phyloP scores from a whole-genome alignment of 2,113 vertebrate genomes.

The western clawed frog (Xenopus tropicalis) region UCB_Xtro_10.0 CM004444.2:23602501-23603000 shows the following conservation, averaged over 20 bases:
- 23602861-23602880: constrained; percentile 87
- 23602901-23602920: constrained; percentile 68
- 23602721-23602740: constrained; percentile 70
- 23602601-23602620: too few species aligned
- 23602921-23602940: constrained; percentile 70
- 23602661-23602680: constrained; percentile 56
- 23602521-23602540: too few species aligned
- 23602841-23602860: constrained; percentile 83
- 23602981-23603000: constrained; percentile 69
- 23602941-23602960: constrained; percentile 72
- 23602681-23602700: constrained; percentile 61
- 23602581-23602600: too few species aligned
- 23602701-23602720: constrained; percentile 65
- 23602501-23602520: too few species aligned
- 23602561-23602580: too few species aligned
- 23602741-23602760: constrained; percentile 67
- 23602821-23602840: constrained; percentile 73
- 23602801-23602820: constrained; percentile 78
- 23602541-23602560: too few species aligned
- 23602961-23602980: constrained; percentile 69
- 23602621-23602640: too few species aligned
- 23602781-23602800: constrained; percentile 65
- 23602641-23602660: constrained; percentile 42
- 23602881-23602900: constrained; percentile 75
- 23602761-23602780: constrained; percentile 67